Base-by-base conservation (phyloP, 2,797 vertebrate genomes). In the Parauchenoglanis punctatus region DNA sequence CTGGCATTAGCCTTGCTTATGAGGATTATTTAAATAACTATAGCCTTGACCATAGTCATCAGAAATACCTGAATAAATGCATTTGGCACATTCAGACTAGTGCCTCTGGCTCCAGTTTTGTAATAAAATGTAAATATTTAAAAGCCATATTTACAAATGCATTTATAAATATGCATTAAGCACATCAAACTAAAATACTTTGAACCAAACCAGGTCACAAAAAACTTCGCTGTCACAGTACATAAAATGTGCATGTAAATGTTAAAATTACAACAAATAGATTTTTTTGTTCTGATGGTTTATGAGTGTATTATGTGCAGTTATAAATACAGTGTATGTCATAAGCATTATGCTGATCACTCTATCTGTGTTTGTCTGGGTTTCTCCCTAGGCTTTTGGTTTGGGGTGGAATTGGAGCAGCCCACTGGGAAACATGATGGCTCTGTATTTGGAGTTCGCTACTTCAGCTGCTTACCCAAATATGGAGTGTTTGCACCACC, bases 401-500 rank as follows among this genome's bases (percentile, higher is more conserved):
- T 98, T 44, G 98, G 97, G 12, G 92, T 99, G 0, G 97, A 98
- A 93, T 85, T 99, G 87, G 97, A 98, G 88, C 96, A 97, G 89
- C 95, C 97, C 2, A 98, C 96, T 0, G 98, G 98, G 25, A 98
- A 99, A 89, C 98, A 99, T 0, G 97, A 99, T 13, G 98, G 98
- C 83, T 98, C 97, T 0, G 97, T 99, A 87, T 98, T 98, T 0
- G 97, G 98, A 1, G 97, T 98, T 20, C 97, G 97, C 8, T 99
- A 99, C 92, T 99, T 97, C 92, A 97, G 92, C 91, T 99, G 98
- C 80, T 93, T 97, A 82, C 96, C 97, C 1, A 96, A 96, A 91
- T 97, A 98, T 18, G 98, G 98, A 11, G 97, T 99, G 89, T 99
- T 99, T 92, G 98, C 97, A 2, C 97, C 97, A 2, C 97, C 97